Evolutionary conservation across 2,888 invertebrate genomes (phyloP).

Genomic region (Volucella inflata): DNA sequence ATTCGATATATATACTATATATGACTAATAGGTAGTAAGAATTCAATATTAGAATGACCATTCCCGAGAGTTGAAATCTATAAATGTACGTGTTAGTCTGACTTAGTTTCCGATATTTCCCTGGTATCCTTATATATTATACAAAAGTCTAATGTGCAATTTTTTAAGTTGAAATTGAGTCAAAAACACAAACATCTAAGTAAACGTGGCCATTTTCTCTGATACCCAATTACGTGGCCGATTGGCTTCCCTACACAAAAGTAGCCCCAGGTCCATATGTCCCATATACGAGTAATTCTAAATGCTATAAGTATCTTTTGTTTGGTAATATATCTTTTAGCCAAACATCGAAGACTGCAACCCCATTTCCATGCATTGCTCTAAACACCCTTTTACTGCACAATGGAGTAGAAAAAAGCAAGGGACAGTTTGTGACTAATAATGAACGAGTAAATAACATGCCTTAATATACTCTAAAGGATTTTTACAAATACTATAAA

Average conservation of each 20-base stretch:
- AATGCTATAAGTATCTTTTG: background rate
- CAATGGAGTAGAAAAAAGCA: background rate
- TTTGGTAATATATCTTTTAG: slow-evolving; percentile 48
- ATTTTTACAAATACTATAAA: slow-evolving; percentile 46
- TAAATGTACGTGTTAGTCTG: no score
- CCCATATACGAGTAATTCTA: slow-evolving; percentile 28
- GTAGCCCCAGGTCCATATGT: slow-evolving; percentile 26
- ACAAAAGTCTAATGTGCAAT: no score
- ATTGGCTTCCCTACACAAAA: slow-evolving; percentile 77
- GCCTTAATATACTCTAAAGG: slow-evolving; percentile 56
- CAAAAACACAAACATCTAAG: background rate
- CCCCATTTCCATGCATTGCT: no score
- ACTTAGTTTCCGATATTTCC: no score
- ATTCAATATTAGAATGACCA: no score
- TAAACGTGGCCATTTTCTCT: slow-evolving; percentile 79
- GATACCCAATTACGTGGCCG: slow-evolving; percentile 83
- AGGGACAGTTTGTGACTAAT: slow-evolving; percentile 45
- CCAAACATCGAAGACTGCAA: slow-evolving; percentile 19
- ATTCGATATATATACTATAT: no score
- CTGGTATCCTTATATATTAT: no score
- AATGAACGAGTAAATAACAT: slow-evolving; percentile 40
- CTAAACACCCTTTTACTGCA: no score
- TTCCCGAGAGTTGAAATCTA: no score
- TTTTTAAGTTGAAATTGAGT: no score
- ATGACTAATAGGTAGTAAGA: no score